phyloP scores from a whole-genome alignment of 2,797 vertebrate genomes.

The Cyprinella venusta region DNA sequence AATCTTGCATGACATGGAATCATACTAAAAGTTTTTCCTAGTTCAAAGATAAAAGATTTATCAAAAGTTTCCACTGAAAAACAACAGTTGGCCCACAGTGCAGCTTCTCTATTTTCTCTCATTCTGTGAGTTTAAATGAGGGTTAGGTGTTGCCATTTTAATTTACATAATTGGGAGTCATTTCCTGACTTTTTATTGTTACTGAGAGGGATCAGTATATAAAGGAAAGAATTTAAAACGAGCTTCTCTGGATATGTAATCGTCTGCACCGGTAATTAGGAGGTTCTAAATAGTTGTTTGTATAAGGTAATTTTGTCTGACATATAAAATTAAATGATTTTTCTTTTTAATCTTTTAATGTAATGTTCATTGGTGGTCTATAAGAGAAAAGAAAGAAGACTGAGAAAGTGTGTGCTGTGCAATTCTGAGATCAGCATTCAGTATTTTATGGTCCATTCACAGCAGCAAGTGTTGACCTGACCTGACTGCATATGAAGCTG shows the following conservation, averaged over 20 bases:
- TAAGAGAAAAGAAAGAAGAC: background rate
- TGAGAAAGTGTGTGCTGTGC: background rate
- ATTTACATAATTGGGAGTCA: conserved; percentile 15
- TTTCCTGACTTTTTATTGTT: conserved; percentile 45
- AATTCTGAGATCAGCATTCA: background rate
- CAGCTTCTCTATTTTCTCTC: conserved; percentile 19
- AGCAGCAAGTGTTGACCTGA: conserved; percentile 13
- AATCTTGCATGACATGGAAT: conserved; percentile 64
- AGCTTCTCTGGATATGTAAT: conserved; percentile 11
- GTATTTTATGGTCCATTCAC: conserved; percentile 7
- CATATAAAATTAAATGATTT: background rate
- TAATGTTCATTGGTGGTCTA: background rate
- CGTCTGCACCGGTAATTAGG: background rate
- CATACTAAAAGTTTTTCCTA: conserved; percentile 58
- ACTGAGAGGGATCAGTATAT: background rate
- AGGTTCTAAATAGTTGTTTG: background rate
- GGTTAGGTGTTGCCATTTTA: conserved; percentile 38
- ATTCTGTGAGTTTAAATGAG: conserved; percentile 33
- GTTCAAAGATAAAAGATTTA: conserved; percentile 41
- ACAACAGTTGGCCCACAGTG: conserved; percentile 17
- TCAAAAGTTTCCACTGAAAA: conserved; percentile 53
- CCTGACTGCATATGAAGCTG: conserved; percentile 28
- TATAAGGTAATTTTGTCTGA: background rate
- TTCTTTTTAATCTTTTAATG: background rate
- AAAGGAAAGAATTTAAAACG: conserved; percentile 14